A percentile compares a stretch with the other conserved stretches of the same genome.
These are phyloP conservation scores for Aphis gossypii DNA, from an alignment of 1,140 invertebrate species.

Conservation along the genomic window DNA sequence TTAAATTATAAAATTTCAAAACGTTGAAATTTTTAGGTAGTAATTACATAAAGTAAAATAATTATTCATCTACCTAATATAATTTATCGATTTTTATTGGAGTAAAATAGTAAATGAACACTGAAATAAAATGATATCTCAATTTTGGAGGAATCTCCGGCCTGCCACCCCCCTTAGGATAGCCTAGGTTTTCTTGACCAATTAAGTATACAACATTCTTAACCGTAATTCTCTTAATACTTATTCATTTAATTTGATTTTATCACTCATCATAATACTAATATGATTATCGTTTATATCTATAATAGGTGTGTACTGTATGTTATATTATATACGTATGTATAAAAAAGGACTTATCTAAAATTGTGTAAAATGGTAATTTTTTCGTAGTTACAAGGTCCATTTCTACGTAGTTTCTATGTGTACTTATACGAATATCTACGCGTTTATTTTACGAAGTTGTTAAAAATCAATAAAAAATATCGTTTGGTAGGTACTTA, in stretches of 20 bases:
- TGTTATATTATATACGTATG: no score
- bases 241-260: neutral
- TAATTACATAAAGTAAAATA: no score
- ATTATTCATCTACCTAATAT: no score
- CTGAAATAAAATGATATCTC: no score
- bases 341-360: neutral
- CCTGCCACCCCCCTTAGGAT: no score
- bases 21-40: no score
- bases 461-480: neutral
- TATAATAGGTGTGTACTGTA: neutral
- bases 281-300: neutral
- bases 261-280: neutral
- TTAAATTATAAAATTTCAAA: no score
- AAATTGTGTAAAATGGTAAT: neutral
- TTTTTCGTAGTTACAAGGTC: neutral
- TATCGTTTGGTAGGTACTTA: neutral
- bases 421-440: neutral
- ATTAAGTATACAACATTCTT: neutral
- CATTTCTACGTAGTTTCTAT: neutral
- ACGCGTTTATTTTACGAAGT: neutral
- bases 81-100: no score
- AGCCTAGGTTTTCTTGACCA: neutral
- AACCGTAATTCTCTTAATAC: neutral
- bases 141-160: no score
- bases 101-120: no score